phyloP scores from a whole-genome alignment of 2,797 vertebrate species.

The Sandelia bainsii region DNA sequence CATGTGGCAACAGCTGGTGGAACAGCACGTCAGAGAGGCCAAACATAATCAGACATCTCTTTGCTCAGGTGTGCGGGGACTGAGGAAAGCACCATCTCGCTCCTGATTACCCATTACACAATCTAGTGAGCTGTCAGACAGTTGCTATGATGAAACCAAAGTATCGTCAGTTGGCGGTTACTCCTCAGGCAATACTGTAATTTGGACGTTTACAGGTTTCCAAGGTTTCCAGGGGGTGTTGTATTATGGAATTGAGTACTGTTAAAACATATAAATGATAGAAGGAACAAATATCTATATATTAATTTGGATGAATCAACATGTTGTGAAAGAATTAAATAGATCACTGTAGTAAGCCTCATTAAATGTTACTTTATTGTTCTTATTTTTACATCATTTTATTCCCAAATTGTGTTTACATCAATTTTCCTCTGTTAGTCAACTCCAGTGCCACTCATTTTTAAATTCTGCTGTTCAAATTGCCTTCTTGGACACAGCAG shows the following conservation, averaged over 20 bases:
- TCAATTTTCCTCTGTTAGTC: conserved; percentile 5
- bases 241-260: not conserved
- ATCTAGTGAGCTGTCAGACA: conserved; percentile 65
- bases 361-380: not conserved
- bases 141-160: conserved; percentile 61
- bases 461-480: conserved; percentile 14
- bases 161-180: conserved; percentile 37
- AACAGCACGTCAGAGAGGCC: conserved; percentile 66
- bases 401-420: not conserved
- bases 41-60: conserved; percentile 71
- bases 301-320: no score
- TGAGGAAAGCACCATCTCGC: conserved; percentile 43
- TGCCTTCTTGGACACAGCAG: conserved; percentile 9
- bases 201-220: conserved; percentile 13
- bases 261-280: not conserved
- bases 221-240: conserved; percentile 4
- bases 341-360: no score
- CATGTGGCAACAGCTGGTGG: conserved; percentile 71
- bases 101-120: conserved; percentile 73
- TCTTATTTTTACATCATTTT: conserved; percentile 1
- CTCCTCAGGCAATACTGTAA: conserved; percentile 48
- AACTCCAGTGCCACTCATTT: not conserved
- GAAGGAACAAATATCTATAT: not conserved
- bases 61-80: conserved; percentile 70
- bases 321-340: no score